Percentiles rank a stretch among this genome's conserved stretches.
These are phyloP conservation scores for Steatornis caripensis DNA, from an alignment of 2,113 vertebrate species.

Conservation along the genomic window DNA sequence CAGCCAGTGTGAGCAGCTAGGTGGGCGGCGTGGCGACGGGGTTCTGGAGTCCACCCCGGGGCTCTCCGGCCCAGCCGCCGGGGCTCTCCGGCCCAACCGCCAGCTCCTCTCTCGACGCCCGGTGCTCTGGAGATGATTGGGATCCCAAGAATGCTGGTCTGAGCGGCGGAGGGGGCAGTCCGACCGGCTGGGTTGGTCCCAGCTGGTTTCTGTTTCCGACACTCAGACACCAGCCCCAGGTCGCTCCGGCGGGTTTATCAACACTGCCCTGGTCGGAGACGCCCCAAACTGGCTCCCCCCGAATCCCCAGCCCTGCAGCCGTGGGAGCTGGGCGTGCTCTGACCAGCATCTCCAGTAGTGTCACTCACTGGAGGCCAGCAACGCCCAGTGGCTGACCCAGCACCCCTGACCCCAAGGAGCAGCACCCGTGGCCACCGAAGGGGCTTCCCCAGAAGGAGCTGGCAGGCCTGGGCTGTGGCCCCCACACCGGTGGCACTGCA, in stretches of 20 bases:
- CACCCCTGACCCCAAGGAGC: rapidly evolving
- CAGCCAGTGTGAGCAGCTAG: not conserved
- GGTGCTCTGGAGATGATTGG: constrained; percentile 31
- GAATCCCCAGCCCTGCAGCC: not conserved
- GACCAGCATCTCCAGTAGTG: not conserved
- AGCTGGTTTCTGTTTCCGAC: constrained; percentile 63
- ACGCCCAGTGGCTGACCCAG: not conserved
- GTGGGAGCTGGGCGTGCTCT: not conserved
- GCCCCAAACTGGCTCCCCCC: not conserved
- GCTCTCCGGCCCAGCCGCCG: not conserved
- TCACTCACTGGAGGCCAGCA: not conserved
- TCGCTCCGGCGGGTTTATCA: constrained; percentile 14
- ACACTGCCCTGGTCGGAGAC: not conserved
- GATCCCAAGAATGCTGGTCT: constrained; percentile 46
- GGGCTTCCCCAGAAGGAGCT: not conserved
- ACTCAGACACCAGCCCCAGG: constrained; percentile 57
- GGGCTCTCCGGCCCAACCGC: not conserved
- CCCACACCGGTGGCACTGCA: rapidly evolving
- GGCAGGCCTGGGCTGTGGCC: not conserved
- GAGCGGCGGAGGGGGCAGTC: constrained; percentile 47
- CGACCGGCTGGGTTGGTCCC: constrained; percentile 63
- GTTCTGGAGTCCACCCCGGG: not conserved
- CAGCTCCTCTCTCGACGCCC: not conserved
- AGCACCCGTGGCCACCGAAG: not conserved
- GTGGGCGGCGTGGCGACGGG: not conserved